A percentile compares a stretch with the other conserved stretches of the same genome.
These are phyloP conservation scores for Neofelis nebulosa DNA, from an alignment of 2,113 vertebrate species.

Conservation along the genomic window DNA sequence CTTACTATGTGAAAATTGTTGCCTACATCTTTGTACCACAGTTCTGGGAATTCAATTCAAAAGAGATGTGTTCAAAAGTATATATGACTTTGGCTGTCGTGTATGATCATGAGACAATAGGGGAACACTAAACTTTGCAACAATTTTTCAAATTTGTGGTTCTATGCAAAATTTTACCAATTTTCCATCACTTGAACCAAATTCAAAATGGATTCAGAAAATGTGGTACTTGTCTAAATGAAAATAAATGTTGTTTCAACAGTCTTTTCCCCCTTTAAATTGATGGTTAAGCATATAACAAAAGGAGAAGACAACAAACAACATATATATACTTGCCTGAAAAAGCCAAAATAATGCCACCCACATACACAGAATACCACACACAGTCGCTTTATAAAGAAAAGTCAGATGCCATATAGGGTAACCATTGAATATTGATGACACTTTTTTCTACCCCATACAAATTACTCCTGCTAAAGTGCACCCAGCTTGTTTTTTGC, in stretches of 20 bases:
- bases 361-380: constrained; percentile 76
- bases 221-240: constrained; percentile 57
- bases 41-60: constrained; percentile 49
- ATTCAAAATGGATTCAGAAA: constrained; percentile 69
- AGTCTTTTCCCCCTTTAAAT: constrained; percentile 61
- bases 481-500: constrained; percentile 44
- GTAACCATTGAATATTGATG: constrained; percentile 62
- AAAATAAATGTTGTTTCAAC: constrained; percentile 76
- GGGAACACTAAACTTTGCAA: constrained; percentile 32
- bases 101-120: constrained; percentile 39
- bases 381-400: constrained; percentile 68
- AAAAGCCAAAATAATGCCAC: constrained; percentile 69
- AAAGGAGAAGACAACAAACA: constrained; percentile 73
- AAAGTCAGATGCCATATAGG: constrained; percentile 69
- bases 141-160: constrained; percentile 47
- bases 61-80: constrained; percentile 35
- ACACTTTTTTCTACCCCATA: constrained; percentile 53
- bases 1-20: constrained; percentile 49
- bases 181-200: constrained; percentile 63
- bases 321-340: constrained; percentile 73
- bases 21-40: not conserved
- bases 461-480: constrained; percentile 53
- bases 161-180: constrained; percentile 63
- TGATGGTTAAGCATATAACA: constrained; percentile 72
- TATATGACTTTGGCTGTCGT: not conserved